These are phyloP conservation scores for Cryptotermes secundus DNA, from an alignment of 1,140 invertebrate genomes.

Conservation along the genomic window DNA sequence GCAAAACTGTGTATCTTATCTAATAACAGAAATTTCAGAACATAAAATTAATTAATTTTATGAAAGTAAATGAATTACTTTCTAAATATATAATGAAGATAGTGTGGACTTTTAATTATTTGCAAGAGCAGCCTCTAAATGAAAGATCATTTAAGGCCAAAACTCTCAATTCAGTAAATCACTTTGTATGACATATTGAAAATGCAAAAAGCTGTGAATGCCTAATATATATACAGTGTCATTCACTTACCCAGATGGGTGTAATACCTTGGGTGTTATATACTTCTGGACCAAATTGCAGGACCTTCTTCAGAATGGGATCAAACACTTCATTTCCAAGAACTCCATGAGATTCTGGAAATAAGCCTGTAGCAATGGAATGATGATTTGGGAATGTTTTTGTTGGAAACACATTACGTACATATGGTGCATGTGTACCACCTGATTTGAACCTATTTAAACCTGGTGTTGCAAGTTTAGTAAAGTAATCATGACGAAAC, in stretches of 20 bases:
- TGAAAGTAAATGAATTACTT: too few species aligned
- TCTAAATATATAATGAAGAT: too few species aligned
- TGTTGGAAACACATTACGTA: slow-evolving; percentile 68
- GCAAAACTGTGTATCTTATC: too few species aligned
- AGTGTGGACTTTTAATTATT: not conserved
- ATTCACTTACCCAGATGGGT: slow-evolving; percentile 59
- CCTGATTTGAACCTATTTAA: slow-evolving; percentile 55
- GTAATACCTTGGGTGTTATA: slow-evolving; percentile 53
- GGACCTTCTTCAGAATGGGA: slow-evolving; percentile 38
- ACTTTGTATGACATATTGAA: not conserved
- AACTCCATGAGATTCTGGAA: slow-evolving; percentile 72
- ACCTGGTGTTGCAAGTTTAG: slow-evolving; percentile 53
- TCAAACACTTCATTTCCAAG: slow-evolving; percentile 67
- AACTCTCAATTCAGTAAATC: not conserved
- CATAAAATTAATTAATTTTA: too few species aligned
- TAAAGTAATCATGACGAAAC: slow-evolving; percentile 28
- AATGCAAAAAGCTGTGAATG: not conserved
- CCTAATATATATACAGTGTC: not conserved
- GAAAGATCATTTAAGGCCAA: not conserved
- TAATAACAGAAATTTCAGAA: too few species aligned
- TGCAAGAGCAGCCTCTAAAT: not conserved
- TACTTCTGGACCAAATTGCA: slow-evolving; percentile 49
- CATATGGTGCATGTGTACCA: slow-evolving; percentile 61
- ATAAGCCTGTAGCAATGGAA: slow-evolving; percentile 73
- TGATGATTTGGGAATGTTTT: slow-evolving; percentile 83